Percentiles rank a stretch among this genome's conserved stretches.
Evolutionary conservation across 2,113 vertebrate genomes (phyloP).

Genomic region (Conger conger): DNA sequence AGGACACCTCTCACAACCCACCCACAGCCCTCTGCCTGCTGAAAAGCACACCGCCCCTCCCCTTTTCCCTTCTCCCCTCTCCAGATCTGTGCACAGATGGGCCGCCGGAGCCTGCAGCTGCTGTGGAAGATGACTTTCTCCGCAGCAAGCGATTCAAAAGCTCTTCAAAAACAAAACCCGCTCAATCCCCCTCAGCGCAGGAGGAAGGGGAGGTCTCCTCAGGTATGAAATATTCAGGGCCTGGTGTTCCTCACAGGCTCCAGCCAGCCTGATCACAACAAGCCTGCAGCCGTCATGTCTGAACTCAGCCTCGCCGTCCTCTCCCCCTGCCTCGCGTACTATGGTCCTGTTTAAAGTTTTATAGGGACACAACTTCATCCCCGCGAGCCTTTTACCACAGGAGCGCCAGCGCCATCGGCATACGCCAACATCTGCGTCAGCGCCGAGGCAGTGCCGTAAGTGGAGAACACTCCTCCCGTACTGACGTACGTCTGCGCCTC

Average conservation of each 20-base stretch:
- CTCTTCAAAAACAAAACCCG: neutral
- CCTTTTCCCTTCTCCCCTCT: too few relatives aligned
- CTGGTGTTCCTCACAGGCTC: neutral
- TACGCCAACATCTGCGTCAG: neutral
- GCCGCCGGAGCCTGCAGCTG: neutral
- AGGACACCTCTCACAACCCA: too few relatives aligned
- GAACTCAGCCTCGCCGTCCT: neutral
- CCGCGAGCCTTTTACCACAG: neutral
- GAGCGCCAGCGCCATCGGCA: neutral
- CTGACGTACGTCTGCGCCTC: neutral
- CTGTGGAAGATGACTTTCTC: neutral
- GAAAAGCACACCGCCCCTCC: too few relatives aligned
- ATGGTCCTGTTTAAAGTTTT: neutral
- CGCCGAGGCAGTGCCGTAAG: neutral
- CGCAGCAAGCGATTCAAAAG: neutral
- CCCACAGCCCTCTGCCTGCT: too few relatives aligned
- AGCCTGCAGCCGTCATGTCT: neutral
- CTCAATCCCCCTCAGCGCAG: neutral
- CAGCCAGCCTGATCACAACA: neutral
- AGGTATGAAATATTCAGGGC: neutral
- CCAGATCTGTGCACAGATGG: neutral
- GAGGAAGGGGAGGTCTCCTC: neutral
- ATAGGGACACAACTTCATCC: neutral
- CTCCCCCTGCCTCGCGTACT: neutral
- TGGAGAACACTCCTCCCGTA: neutral